Base-by-base conservation (phyloP, 2,113 vertebrate genomes). In the Eulemur rufifrons region DNA sequence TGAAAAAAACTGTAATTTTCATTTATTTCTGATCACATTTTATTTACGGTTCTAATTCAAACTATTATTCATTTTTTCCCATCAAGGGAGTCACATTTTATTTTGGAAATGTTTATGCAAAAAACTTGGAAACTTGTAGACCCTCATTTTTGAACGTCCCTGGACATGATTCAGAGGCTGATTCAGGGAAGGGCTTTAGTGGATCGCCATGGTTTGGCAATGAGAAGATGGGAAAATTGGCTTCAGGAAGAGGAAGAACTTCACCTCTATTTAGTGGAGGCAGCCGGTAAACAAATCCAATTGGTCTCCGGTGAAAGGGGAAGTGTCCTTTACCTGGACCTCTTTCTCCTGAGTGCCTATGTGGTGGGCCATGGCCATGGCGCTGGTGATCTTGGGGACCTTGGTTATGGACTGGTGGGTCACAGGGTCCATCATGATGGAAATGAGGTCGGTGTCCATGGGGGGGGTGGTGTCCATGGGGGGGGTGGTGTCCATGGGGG, bases 241-340 rank as follows among this genome's bases (percentile, higher is more conserved):
- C 94, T 66, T 78, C 96, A 12, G 98, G 98, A 94, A 89, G 91
- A 93, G 90, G 87, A 61, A 99, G 98, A 93, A 98, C 87, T 86
- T 98, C 97, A 5, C 82, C 96, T 69, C 64, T 82, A 25, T 90
- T 97, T 82, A 96, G 76, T 89, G 98, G 91, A 61, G 98, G 98
- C 56, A 98, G 96, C 71, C 0, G 91, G 92, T 98, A 71, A 86
- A 98, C 0, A 71, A 81, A 34, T 85, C 96, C 97, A 25, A 37
- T 25, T 32, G 45, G 21, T 88, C 17, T 81, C 20, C 59, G 14
- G 18, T 73, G 91, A 85, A 95, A 96, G 59, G 25, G 50, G 77
- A n/a, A 50, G 61, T 14, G 50, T 69, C 71, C 1, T 13, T 96
- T 97, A 39, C 97, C 97, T 47, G 94, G 91, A 69, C 77, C 89